Conservation (phyloP, 2,113 vertebrate genomes). For the Siniperca chuatsi region DNA sequence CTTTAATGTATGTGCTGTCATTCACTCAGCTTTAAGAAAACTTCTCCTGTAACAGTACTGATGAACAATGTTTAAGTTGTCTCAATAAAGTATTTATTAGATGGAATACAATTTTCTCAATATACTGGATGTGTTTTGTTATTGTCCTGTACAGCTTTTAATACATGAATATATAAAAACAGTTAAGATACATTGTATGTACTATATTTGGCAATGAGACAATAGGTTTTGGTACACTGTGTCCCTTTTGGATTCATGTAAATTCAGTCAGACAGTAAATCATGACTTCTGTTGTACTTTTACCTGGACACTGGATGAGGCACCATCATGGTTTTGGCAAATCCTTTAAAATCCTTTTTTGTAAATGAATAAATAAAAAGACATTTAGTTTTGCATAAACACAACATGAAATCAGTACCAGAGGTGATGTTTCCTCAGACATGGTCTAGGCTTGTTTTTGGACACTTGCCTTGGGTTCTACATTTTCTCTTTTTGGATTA, state of each 20-base stretch:
- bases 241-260: slow-evolving; percentile 24
- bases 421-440: not conserved
- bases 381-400: slow-evolving; percentile 26
- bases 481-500: slow-evolving; percentile 10
- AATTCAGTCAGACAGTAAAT: slow-evolving; percentile 27
- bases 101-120: slow-evolving; percentile 36
- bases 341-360: slow-evolving; percentile 4
- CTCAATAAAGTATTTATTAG: slow-evolving; percentile 82
- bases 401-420: slow-evolving; percentile 8
- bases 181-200: not conserved
- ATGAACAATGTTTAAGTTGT: slow-evolving; percentile 48
- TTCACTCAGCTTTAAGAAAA: slow-evolving; percentile 45
- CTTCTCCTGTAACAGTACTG: slow-evolving; percentile 30
- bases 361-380: slow-evolving; percentile 19
- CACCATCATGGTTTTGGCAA: slow-evolving; percentile 30
- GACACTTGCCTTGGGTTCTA: not conserved
- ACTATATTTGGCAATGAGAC: slow-evolving; percentile 35
- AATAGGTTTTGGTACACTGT: not conserved
- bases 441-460: not conserved
- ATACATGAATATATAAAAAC: slow-evolving; percentile 33
- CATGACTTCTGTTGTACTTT: not conserved
- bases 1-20: slow-evolving; percentile 17
- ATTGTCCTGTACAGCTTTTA: slow-evolving; percentile 32
- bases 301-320: not conserved
- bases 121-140: slow-evolving; percentile 14